A percentile compares a stretch with the other conserved stretches of the same genome.
Conservation (phyloP, 1,140 invertebrate species). For the Diabrotica virgifera region DNA sequence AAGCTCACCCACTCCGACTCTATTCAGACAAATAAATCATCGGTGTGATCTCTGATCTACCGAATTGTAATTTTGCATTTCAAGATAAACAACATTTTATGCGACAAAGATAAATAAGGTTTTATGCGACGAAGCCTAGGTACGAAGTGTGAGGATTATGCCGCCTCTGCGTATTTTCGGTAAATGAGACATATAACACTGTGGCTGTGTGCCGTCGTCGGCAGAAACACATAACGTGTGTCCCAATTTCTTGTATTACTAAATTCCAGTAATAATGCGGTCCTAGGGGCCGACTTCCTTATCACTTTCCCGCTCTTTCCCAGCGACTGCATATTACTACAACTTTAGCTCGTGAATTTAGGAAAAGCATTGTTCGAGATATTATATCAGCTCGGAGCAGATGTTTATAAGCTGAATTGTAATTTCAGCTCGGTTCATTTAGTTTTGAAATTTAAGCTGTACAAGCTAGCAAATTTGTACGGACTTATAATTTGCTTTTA, state of each 20-base stretch:
- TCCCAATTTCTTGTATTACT: slow-evolving; percentile 20
- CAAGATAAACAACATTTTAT: no score
- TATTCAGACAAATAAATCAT: not conserved
- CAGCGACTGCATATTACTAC: slow-evolving; percentile 9
- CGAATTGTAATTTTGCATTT: no score
- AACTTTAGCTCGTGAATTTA: slow-evolving; percentile 13
- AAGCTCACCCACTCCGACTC: no score
- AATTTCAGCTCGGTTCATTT: slow-evolving; percentile 9
- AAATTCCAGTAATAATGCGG: slow-evolving; percentile 18
- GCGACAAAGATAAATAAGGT: no score
- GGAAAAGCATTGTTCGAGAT: slow-evolving; percentile 16
- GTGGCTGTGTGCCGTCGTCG: no score
- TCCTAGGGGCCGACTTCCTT: slow-evolving; percentile 12
- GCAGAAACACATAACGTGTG: slow-evolving; percentile 26
- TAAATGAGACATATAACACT: no score
- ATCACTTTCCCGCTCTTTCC: slow-evolving; percentile 15
- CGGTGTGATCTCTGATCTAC: no score
- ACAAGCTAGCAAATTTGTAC: slow-evolving; percentile 1
- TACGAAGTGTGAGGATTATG: no score
- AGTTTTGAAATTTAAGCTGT: slow-evolving; percentile 4
- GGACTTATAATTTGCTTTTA: not conserved
- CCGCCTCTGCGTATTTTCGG: no score
- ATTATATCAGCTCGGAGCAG: slow-evolving; percentile 16
- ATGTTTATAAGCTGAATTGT: slow-evolving; percentile 10
- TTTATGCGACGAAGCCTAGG: no score